A percentile compares a stretch with the other conserved stretches of the same genome.
These are phyloP conservation scores for Syrmaticus mikado DNA, from an alignment of 2,113 vertebrate genomes.

Conservation along the genomic window DNA sequence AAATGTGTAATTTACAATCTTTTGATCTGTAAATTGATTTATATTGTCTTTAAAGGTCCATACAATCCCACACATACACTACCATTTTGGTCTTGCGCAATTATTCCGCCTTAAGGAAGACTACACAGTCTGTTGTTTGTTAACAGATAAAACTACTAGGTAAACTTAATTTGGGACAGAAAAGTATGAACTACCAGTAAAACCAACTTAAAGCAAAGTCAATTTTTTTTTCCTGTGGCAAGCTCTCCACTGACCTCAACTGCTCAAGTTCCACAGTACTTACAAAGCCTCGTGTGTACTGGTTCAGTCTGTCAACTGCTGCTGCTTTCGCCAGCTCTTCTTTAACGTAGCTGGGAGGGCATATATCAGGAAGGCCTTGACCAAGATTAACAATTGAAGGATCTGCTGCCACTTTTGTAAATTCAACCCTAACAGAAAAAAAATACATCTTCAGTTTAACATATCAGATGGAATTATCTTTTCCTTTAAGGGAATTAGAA, in stretches of 20 bases:
- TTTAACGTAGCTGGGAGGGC: slow-evolving; percentile 89
- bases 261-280: slow-evolving; percentile 55
- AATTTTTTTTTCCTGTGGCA: background rate
- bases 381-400: slow-evolving; percentile 92
- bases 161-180: background rate
- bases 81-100: background rate
- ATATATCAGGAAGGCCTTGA: slow-evolving; percentile 91
- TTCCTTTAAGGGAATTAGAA: background rate
- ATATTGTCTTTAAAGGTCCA: background rate
- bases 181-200: background rate
- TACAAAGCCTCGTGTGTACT: slow-evolving; percentile 96
- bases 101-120: background rate
- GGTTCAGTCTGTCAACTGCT: slow-evolving; percentile 86
- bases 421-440: slow-evolving; percentile 84
- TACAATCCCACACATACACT: background rate
- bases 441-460: background rate
- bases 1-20: background rate
- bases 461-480: background rate
- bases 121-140: background rate
- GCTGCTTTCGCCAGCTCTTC: slow-evolving; percentile 86
- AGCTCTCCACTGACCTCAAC: background rate
- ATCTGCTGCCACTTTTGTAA: slow-evolving; percentile 90
- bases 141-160: background rate
- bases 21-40: background rate
- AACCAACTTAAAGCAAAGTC: background rate